Percentiles rank a stretch among this genome's conserved stretches.
Conservation (phyloP, 2,888 invertebrate genomes). For the Brenthis ino region DNA sequence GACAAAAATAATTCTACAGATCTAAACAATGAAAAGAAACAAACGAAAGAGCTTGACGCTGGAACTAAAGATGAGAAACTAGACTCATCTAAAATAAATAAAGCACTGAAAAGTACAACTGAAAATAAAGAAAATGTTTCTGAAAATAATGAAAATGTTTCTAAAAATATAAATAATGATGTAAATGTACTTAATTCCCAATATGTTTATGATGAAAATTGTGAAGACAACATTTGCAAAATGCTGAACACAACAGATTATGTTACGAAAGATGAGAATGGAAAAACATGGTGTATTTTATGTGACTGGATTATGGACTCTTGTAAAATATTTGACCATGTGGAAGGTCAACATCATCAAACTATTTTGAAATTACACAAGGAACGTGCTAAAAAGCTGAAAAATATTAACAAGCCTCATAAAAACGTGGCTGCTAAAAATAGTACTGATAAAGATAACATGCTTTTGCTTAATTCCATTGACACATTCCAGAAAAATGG, state of each 20-base stretch:
- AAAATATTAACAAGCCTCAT: slow-evolving; percentile 8
- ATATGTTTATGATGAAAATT: slow-evolving; percentile 21
- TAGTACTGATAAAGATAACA: slow-evolving; percentile 25
- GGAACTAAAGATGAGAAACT: neutral
- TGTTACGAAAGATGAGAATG: slow-evolving; percentile 37
- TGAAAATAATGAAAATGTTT: slow-evolving; percentile 8
- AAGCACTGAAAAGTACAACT: neutral
- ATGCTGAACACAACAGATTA: slow-evolving; percentile 41
- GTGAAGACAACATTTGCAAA: slow-evolving; percentile 41
- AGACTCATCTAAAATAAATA: neutral
- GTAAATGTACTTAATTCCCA: neutral
- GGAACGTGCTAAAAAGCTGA: slow-evolving; percentile 31
- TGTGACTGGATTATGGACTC: slow-evolving; percentile 44
- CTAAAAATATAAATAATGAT: slow-evolving; percentile 19
- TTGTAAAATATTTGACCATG: slow-evolving; percentile 28
- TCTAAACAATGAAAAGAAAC: slow-evolving; percentile 15
- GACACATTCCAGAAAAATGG: slow-evolving; percentile 46
- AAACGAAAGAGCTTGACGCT: neutral
- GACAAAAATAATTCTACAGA: slow-evolving; percentile 7
- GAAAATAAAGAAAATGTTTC: slow-evolving; percentile 6
- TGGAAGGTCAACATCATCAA: slow-evolving; percentile 44
- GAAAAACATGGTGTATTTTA: slow-evolving; percentile 43
- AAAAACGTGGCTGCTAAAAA: slow-evolving; percentile 14
- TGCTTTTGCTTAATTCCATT: slow-evolving; percentile 43
- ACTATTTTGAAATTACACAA: slow-evolving; percentile 46